Evolutionary conservation across 1,140 invertebrate genomes (phyloP), one percentile per base, ranked within the genome.

Genomic region (Parapsyche elsis): DNA sequence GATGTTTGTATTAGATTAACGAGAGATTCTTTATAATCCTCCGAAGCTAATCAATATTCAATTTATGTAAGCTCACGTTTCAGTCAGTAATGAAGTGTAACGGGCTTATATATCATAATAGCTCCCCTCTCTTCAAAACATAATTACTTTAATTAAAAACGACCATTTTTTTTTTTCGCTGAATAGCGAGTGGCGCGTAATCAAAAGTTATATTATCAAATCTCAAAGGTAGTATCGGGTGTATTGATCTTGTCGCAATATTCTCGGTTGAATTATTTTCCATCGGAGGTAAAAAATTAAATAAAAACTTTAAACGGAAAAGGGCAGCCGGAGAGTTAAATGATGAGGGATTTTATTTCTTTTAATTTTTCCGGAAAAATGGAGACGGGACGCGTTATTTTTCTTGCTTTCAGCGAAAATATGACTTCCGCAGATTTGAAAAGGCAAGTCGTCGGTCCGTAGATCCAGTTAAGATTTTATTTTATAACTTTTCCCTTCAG

Each of bases 321-420:
- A 81, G 70, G 71, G 71, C 49, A 75, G 21, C 26, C 24, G 7
- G 70, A 53, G 38, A 78, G 73, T 71, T 38, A 79, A 76, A 81
- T 81, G 79, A 76, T 61, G 24, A 21, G 14, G 75, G 78, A 79
- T 79, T 79, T 79, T 44, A 79, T 79, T 79, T 59, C 78, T 73
- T 76, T 81, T 81, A 79, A 81, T 81, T 79, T 76, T 76, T 12
- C 64, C n/a, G 16, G 1, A 24, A 59, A 59, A 76, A n/a, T 9
- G 24, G 24, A 26, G 53, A 10, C 10, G 19, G 53, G 19, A 76
- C 19, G 14, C 12, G 24, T 1, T 44, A 45, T 76, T 57, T 76
- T 76, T 61, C 49, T 59, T 30, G 38, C 19, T 76, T 59, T 76
- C 19, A 46, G 38, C 5, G 71, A 38, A 74, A 74, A 74, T 46